These are phyloP conservation scores for Eurystomus glaucurus DNA, from an alignment of 2,797 vertebrate genomes.

Conservation along the genomic window DNA sequence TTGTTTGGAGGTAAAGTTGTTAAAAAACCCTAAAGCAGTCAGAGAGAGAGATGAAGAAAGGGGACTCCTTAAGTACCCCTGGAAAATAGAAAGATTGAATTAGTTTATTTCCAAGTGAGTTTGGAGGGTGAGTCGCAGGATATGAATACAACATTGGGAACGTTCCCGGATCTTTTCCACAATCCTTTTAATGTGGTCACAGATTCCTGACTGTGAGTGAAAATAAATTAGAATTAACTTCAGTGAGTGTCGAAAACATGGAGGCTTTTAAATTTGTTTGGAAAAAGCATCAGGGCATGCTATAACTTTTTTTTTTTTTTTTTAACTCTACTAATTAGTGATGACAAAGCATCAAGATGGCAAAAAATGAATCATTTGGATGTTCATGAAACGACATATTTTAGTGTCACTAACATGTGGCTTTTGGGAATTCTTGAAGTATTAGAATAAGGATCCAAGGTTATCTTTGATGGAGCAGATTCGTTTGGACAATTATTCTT, in stretches of 20 bases:
- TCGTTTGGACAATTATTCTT: conserved; percentile 29
- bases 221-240: conserved; percentile 69
- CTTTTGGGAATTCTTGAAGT: conserved; percentile 39
- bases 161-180: conserved; percentile 46
- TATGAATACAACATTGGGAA: conserved; percentile 60
- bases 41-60: neutral
- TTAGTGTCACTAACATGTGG: conserved; percentile 44
- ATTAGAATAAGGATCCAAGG: neutral
- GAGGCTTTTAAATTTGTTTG: conserved; percentile 53
- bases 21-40: neutral
- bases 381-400: conserved; percentile 21
- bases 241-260: conserved; percentile 61
- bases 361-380: conserved; percentile 67
- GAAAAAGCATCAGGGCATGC: conserved; percentile 45
- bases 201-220: conserved; percentile 57
- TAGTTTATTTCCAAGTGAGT: neutral
- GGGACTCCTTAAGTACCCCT: neutral
- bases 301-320: neutral
- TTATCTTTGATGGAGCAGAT: conserved; percentile 38
- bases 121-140: conserved; percentile 38
- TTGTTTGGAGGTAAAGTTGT: neutral
- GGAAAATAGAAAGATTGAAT: neutral
- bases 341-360: conserved; percentile 69
- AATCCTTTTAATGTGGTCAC: conserved; percentile 64
- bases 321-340: conserved; percentile 50